Percentiles rank a stretch among this genome's conserved stretches.
These are phyloP conservation scores for Solenopsis fugax DNA, from an alignment of 1,140 invertebrate genomes.

Conservation along the genomic window DNA sequence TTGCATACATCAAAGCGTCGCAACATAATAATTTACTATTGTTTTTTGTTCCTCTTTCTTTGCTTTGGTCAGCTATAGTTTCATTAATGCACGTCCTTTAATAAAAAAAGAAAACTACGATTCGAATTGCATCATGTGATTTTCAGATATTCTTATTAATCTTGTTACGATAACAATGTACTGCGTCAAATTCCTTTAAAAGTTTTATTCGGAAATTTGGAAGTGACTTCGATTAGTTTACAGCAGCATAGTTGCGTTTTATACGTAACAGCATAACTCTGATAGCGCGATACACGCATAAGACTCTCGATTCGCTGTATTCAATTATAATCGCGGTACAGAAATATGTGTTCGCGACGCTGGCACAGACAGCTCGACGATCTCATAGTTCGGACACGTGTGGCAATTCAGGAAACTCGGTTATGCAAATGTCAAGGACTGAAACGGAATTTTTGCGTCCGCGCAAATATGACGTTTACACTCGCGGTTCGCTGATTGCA, in stretches of 20 bases:
- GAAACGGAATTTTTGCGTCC: conserved; percentile 57
- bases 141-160: neutral
- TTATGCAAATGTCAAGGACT: conserved; percentile 66
- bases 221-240: neutral
- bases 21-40: neutral
- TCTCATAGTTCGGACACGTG: conserved; percentile 58
- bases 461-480: conserved; percentile 60
- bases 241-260: neutral
- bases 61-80: neutral
- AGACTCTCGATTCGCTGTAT: conserved; percentile 33
- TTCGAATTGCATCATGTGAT: neutral
- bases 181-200: neutral
- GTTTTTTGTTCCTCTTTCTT: neutral
- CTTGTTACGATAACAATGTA: neutral
- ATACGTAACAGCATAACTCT: neutral
- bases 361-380: conserved; percentile 48
- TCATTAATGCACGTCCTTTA: conserved; percentile 14
- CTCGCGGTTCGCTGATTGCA: conserved; percentile 56
- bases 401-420: conserved; percentile 56
- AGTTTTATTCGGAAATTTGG: neutral
- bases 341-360: conserved; percentile 29
- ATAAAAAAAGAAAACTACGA: neutral
- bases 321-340: conserved; percentile 17
- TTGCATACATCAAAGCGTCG: neutral
- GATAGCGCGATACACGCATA: neutral